Evolutionary conservation across 2,113 vertebrate genomes (phyloP).

Genomic region (Gymnarchus niloticus): DNA sequence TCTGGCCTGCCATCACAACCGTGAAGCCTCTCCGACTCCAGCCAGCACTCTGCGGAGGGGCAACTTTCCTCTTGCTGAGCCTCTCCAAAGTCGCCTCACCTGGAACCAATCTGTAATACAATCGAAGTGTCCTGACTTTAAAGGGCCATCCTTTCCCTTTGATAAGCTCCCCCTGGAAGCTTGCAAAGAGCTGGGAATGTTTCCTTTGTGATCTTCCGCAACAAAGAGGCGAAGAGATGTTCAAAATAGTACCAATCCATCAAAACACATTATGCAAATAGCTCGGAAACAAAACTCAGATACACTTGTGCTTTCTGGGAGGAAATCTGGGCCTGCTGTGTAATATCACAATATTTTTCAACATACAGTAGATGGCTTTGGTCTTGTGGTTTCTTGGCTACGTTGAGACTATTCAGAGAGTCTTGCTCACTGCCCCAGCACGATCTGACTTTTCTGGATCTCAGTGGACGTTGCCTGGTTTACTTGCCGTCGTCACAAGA

Average conservation of each 20-base stretch:
- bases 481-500: neutral
- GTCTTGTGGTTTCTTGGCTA: neutral
- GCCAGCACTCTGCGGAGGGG: slow-evolving; percentile 55
- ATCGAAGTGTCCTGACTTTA: slow-evolving; percentile 72
- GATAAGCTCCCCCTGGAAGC: slow-evolving; percentile 69
- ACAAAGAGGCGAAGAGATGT: slow-evolving; percentile 38
- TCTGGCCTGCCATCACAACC: slow-evolving; percentile 69
- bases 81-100: slow-evolving; percentile 72
- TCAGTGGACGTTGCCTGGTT: neutral
- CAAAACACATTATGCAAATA: slow-evolving; percentile 65
- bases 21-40: slow-evolving; percentile 63
- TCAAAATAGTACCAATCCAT: slow-evolving; percentile 57
- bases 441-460: neutral
- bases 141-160: slow-evolving; percentile 69
- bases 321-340: slow-evolving; percentile 35
- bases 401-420: neutral
- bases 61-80: slow-evolving; percentile 70
- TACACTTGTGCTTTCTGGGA: slow-evolving; percentile 36
- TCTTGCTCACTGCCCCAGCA: neutral
- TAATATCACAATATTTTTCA: slow-evolving; percentile 41
- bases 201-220: slow-evolving; percentile 62
- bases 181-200: slow-evolving; percentile 59
- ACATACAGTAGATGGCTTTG: slow-evolving; percentile 1
- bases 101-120: slow-evolving; percentile 79
- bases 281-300: slow-evolving; percentile 63